Evolutionary conservation across 2,113 vertebrate species (phyloP).

Genomic region (Pavo muticus): DNA sequence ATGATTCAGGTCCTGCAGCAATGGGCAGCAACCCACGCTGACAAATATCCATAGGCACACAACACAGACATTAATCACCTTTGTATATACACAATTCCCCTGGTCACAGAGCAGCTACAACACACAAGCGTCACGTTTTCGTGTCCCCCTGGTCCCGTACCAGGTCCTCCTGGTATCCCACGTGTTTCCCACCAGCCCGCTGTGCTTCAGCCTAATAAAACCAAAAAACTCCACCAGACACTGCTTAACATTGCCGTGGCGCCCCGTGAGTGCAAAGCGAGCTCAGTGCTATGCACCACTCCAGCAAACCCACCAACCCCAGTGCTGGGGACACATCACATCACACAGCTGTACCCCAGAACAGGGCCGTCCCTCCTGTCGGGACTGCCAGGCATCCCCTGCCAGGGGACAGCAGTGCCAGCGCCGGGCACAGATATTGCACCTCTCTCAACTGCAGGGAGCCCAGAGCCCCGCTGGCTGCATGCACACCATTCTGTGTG

Average conservation of each 20-base stretch:
- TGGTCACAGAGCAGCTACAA: slow-evolving; percentile 17
- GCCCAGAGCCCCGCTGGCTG: neutral
- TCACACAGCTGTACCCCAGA: neutral
- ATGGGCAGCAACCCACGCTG: neutral
- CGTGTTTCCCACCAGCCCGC: neutral
- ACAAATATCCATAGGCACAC: slow-evolving; percentile 32
- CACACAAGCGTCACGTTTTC: neutral
- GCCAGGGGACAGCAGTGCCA: neutral
- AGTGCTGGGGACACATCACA: neutral
- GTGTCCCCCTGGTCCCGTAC: accelerated
- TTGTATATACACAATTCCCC: neutral
- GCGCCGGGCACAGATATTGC: slow-evolving; percentile 23
- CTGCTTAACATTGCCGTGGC: neutral
- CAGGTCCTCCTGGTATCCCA: neutral
- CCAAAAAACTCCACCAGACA: neutral
- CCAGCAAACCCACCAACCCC: neutral
- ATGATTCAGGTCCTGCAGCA: slow-evolving; percentile 35
- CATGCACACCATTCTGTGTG: neutral
- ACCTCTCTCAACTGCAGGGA: neutral
- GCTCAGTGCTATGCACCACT: neutral
- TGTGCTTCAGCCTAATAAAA: neutral
- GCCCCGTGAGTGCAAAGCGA: neutral
- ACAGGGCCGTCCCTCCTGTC: neutral
- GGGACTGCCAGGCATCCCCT: neutral
- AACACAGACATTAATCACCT: neutral